Conservation (phyloP, 2,797 vertebrate species). For the Babyrousa celebensis region DNA sequence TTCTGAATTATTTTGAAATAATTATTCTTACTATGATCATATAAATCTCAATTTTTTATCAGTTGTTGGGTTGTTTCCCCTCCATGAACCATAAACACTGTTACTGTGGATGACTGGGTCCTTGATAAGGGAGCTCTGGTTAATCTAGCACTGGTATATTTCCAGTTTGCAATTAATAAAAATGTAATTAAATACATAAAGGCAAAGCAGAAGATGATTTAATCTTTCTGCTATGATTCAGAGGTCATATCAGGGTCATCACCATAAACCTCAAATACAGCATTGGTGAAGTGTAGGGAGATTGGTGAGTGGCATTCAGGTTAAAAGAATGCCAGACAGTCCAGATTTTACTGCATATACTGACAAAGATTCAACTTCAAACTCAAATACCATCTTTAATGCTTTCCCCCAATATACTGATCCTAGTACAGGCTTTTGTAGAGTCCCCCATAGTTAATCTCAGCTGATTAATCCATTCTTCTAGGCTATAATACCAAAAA, state of each 20-base stretch:
- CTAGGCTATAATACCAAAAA: not conserved
- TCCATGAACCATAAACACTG: not conserved
- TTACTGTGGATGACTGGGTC: not conserved
- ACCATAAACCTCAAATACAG: constrained; percentile 43
- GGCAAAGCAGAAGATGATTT: constrained; percentile 63
- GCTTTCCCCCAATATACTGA: not conserved
- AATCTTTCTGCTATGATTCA: constrained; percentile 73
- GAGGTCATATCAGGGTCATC: constrained; percentile 57
- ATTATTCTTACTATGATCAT: constrained; percentile 45
- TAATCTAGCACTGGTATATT: constrained; percentile 47
- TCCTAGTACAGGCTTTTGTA: not conserved
- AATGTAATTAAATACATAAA: constrained; percentile 75
- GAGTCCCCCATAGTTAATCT: constrained; percentile 35
- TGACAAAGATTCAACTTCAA: not conserved
- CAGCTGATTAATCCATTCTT: constrained; percentile 44
- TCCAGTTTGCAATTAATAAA: constrained; percentile 74
- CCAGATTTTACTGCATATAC: not conserved
- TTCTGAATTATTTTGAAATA: constrained; percentile 2
- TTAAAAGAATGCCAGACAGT: not conserved
- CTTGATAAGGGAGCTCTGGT: constrained; percentile 24
- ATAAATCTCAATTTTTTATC: constrained; percentile 51
- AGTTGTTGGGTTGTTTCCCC: not conserved
- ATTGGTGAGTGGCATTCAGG: not conserved
- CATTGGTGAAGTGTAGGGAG: not conserved
- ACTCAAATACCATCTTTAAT: not conserved